Evolutionary conservation across 2,113 vertebrate species (phyloP), one percentile per base, ranked within the genome.

Genomic region (Copsychus sechellarum): DNA sequence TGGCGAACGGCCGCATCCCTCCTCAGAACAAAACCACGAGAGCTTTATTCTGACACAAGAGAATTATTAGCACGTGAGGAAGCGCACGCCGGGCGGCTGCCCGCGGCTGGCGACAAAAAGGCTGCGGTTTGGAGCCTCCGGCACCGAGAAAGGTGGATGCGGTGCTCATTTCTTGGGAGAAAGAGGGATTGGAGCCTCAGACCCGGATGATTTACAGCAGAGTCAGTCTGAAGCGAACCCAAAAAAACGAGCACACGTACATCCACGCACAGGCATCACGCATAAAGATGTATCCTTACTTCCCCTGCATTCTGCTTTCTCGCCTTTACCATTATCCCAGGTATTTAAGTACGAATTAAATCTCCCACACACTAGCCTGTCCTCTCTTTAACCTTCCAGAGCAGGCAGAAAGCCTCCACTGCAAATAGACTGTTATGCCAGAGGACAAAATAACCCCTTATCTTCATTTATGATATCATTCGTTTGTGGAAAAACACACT

Each of bases 1-100:
- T 97, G 88, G 90, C 88, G 58, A 97, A 95, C 4, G 93, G 95
- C 88, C 82, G 85, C 93, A 92, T 95, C 54, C 54, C 90, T 95
- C 62, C 81, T 96, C 90, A 94, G 81, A 88, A 95, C 88, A 92
- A 95, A 88, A 31, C 76, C 81, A 18, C 1, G 6, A 26, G 76
- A 53, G 94, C 87, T 95, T 90, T 88, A 92, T 89, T 95, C 88
- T 80, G 81, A 90, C 83, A 90, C 71, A 11, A 38, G 85, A 60
- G 90, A 77, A 92, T 76, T 25, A 73, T n/a, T 19, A 57, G 81
- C 91, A 92, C 48, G 26, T 3, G 5, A 77, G 83, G 90, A 64
- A 90, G 80, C 15, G 7, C 54, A 80, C 31, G 56, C 34, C 5
- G 54, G 69, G 86, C 45, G 23, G 33, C 88, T 53, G 90, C 93